Evolutionary conservation across 64 coral and sea anemone genomes (phyloP).

Genomic region (Orbicella faveolata): DNA sequence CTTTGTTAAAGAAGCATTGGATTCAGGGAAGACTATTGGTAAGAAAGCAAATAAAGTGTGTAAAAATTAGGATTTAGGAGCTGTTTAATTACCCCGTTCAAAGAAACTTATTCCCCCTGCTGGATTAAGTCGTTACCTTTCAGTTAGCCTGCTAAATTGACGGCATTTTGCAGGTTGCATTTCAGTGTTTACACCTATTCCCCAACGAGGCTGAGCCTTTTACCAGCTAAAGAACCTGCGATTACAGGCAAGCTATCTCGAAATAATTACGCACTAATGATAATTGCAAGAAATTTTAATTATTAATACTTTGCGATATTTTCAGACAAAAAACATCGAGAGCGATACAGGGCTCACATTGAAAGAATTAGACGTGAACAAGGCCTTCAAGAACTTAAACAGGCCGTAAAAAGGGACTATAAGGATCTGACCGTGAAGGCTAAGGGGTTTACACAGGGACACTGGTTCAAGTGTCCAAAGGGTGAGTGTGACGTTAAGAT

Average conservation of each 20-base stretch:
- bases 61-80: too few species aligned
- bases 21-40: conserved; percentile 62
- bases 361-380: neutral
- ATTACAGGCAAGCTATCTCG: too few species aligned
- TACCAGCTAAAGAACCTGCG: too few species aligned
- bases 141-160: too few species aligned
- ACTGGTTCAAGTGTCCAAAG: conserved; percentile 82
- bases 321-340: neutral
- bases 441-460: conserved; percentile 48
- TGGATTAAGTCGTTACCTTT: too few species aligned
- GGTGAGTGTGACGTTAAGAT: neutral
- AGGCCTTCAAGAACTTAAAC: conserved; percentile 9
- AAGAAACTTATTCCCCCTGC: too few species aligned
- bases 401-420: conserved; percentile 26
- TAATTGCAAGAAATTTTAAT: neutral
- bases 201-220: too few species aligned
- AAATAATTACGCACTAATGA: too few species aligned
- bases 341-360: conserved; percentile 1
- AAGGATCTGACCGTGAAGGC: conserved; percentile 62
- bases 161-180: too few species aligned
- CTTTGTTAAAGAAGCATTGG: neutral
- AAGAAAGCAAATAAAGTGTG: neutral
- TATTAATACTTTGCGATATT: neutral
- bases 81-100: too few species aligned
- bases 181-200: too few species aligned